Evolutionary conservation across 2,113 vertebrate genomes (phyloP).

Genomic region (Halcyon senegalensis): DNA sequence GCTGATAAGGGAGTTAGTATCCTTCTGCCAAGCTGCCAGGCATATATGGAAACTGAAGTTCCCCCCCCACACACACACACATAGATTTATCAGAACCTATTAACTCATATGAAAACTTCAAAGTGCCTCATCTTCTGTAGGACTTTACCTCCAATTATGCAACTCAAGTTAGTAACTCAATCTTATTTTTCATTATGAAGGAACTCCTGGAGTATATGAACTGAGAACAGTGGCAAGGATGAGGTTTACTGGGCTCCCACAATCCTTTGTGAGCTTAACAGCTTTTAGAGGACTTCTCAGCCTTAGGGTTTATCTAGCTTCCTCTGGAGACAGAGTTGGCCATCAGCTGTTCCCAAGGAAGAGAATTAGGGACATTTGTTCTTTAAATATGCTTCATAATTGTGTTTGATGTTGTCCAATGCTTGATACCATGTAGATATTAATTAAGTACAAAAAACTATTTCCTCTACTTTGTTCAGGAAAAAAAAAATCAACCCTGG

Average conservation of each 20-base stretch:
- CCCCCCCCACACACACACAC: accelerated
- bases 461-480: background rate
- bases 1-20: background rate
- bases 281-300: background rate
- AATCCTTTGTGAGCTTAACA: background rate
- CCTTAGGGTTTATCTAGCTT: background rate
- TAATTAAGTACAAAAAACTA: background rate
- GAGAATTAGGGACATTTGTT: background rate
- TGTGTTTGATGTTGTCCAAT: background rate
- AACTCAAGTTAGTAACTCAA: background rate
- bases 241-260: background rate
- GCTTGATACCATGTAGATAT: background rate
- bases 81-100: background rate
- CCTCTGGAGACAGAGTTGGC: background rate
- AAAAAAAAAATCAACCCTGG: background rate
- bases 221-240: background rate
- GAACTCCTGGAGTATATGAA: background rate
- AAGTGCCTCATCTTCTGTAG: background rate
- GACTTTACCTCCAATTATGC: background rate
- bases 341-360: background rate
- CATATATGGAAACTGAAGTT: background rate
- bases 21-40: background rate
- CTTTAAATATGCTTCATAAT: constrained; percentile 1
- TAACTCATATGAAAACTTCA: background rate
- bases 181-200: background rate